phyloP scores from a whole-genome alignment of 2,888 invertebrate species.

The Scrobipalpa costella region DNA sequence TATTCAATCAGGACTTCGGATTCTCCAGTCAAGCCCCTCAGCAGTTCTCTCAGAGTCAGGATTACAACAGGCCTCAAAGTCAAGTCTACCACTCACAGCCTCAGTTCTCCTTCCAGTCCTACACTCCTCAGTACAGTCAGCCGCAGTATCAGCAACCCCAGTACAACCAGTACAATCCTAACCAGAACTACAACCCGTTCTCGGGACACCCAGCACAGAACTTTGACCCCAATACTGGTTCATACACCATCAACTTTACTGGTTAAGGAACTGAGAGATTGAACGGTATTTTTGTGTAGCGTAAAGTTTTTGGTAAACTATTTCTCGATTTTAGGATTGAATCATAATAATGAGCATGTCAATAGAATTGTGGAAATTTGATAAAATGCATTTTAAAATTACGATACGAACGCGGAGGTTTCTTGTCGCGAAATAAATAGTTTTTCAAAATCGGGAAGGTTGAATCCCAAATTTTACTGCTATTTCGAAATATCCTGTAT shows the following conservation, averaged over 20 bases:
- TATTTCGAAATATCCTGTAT: background rate
- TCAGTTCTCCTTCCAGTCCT: slow-evolving; percentile 67
- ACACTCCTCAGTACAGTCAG: slow-evolving; percentile 44
- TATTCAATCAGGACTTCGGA: slow-evolving; percentile 40
- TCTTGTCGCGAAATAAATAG: too few species aligned
- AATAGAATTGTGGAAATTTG: too few species aligned
- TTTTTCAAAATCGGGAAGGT: too few species aligned
- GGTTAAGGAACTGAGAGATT: slow-evolving; percentile 47
- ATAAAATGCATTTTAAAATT: too few species aligned
- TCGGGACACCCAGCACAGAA: slow-evolving; percentile 87
- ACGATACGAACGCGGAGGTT: too few species aligned
- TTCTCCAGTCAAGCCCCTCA: slow-evolving; percentile 31
- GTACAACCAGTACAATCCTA: slow-evolving; percentile 51
- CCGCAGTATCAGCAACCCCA: slow-evolving; percentile 52
- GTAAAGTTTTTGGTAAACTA: background rate
- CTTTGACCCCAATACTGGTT: slow-evolving; percentile 87
- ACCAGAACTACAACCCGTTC: slow-evolving; percentile 74
- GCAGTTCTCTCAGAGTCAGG: slow-evolving; percentile 44
- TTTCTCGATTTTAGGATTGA: background rate
- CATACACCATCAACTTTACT: slow-evolving; percentile 88
- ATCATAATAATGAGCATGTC: too few species aligned
- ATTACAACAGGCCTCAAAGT: slow-evolving; percentile 53
- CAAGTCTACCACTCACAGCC: slow-evolving; percentile 72
- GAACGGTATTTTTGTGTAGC: background rate
- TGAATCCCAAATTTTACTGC: too few species aligned